Base-by-base conservation (phyloP, 2,797 vertebrate genomes). In the Crocidura indochinensis region DNA sequence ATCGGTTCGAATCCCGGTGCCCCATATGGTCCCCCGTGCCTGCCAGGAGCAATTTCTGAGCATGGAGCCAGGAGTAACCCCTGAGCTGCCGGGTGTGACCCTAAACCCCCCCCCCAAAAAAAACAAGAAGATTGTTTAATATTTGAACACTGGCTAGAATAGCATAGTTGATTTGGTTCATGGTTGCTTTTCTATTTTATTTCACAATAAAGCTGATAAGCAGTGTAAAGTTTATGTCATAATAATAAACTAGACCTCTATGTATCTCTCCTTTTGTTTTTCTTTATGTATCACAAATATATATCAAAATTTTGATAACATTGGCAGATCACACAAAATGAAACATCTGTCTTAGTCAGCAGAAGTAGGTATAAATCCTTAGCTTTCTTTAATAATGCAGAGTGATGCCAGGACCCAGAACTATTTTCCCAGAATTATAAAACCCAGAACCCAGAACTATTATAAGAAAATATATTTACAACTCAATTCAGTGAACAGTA, bases 141-240 rank as follows among this genome's bases (percentile, higher is more conserved):
- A 51, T 56, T 65, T 60, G 8, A 69, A 26, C 56, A 81, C 2
- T 46, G 38, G 6, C 80, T 44, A 60, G 65, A 91, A 64, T 29
- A 72, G 38, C 27, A 46, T 29, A 49, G 26, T 49, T 10, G 2
- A 47, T 88, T 92, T 24, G 29, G 20, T 60, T 91, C 31, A 31
- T 87, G 31, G 64, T 87, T 51, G 71, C 46, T 44, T 64, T 77
- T 56, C 49, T 75, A 49, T 78, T 84, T 90, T 80, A 56, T 22
- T 65, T 65, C 27, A 24, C 27, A 27, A 62, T 80, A 29, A 1
- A 12, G 29, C 62, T 79, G 65, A 88, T 68, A 31, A 88, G 68
- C 79, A 85, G 46, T 47, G 24, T 20, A 47, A 77, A 76, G 51
- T 26, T 20, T 20, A 53, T 53, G 53, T 51, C 68, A 51, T 51